Evolutionary conservation across 1,140 invertebrate species (phyloP).

Genomic region (Rhopalosiphum maidis): DNA sequence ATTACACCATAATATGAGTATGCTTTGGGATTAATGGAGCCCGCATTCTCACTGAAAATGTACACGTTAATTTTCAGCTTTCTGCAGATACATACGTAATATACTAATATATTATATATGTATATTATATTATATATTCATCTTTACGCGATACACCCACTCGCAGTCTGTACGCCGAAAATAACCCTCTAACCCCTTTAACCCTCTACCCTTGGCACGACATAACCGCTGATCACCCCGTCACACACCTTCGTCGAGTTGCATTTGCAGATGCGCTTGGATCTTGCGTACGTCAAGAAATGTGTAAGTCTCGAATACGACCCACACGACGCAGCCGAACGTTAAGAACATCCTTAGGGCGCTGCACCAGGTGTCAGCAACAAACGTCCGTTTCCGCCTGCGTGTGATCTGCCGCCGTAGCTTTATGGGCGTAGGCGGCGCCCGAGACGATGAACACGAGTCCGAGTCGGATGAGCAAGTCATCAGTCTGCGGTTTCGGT

Average conservation of each 20-base stretch:
- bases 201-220: too few species aligned
- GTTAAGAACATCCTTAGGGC: slow-evolving; percentile 69
- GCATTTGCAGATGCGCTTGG: slow-evolving; percentile 69
- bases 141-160: not conserved
- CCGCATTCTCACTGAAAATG: not conserved
- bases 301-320: slow-evolving; percentile 71
- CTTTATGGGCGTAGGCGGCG: slow-evolving; percentile 62
- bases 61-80: not conserved
- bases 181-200: not conserved
- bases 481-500: slow-evolving; percentile 37
- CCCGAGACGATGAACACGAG: slow-evolving; percentile 61
- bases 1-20: not conserved
- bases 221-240: not conserved
- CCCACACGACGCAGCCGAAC: slow-evolving; percentile 70
- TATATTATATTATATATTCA: not conserved
- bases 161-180: not conserved
- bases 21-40: not conserved
- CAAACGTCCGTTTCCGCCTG: slow-evolving; percentile 62
- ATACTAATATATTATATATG: not conserved
- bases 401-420: slow-evolving; percentile 62
- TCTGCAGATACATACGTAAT: not conserved
- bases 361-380: slow-evolving; percentile 63
- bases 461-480: slow-evolving; percentile 60
- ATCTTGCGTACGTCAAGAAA: slow-evolving; percentile 74
- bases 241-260: slow-evolving; percentile 72